phyloP scores from a whole-genome alignment of 2,113 vertebrate genomes.

The Pandion haliaetus region DNA sequence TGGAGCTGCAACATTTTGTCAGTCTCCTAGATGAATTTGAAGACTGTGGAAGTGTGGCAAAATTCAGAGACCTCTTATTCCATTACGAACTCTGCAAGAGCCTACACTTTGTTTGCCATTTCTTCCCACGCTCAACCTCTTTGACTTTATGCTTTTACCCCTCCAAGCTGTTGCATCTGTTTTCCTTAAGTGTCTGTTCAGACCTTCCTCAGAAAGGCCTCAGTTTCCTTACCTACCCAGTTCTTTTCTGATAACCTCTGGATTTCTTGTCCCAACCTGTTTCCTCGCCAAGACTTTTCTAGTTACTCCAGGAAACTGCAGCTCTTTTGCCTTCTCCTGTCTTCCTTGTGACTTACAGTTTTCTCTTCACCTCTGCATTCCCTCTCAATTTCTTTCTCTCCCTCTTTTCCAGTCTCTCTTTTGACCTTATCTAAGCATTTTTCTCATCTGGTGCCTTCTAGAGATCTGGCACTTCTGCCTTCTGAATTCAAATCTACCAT shows the following conservation, averaged over 20 bases:
- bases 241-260: neutral
- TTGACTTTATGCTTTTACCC: neutral
- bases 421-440: neutral
- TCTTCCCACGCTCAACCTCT: fast-evolving
- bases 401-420: neutral
- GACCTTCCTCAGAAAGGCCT: neutral
- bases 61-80: neutral
- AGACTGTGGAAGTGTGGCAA: neutral
- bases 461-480: neutral
- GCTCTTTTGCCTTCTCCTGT: neutral
- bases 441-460: neutral
- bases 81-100: neutral
- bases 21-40: neutral
- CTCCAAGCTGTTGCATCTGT: neutral
- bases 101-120: neutral
- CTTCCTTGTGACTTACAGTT: neutral
- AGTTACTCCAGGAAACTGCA: neutral
- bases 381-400: neutral
- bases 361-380: neutral
- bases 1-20: neutral
- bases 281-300: neutral
- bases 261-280: neutral
- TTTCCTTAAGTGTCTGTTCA: neutral
- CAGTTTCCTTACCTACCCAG: neutral
- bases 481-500: neutral